phyloP scores from a whole-genome alignment of 2,797 vertebrate species.

The Molossus molossus region DNA sequence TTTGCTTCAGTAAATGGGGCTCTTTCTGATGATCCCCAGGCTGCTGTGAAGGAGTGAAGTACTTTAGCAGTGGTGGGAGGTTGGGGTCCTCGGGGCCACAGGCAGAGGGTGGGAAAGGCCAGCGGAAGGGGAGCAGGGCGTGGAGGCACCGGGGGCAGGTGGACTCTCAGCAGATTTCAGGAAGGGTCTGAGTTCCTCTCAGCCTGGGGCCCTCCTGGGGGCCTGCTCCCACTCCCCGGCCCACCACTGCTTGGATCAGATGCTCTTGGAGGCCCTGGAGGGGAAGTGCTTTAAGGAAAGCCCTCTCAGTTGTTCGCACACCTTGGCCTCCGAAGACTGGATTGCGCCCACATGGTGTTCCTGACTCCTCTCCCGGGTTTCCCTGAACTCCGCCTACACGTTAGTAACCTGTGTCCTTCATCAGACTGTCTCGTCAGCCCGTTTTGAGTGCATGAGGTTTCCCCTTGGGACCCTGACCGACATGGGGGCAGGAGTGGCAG shows the following conservation, averaged over 20 bases:
- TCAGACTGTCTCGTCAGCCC: neutral
- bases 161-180: neutral
- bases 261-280: neutral
- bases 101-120: no score
- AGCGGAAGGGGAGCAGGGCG: accelerated
- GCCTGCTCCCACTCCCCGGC: neutral
- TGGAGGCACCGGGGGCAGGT: accelerated
- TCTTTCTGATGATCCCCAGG: neutral
- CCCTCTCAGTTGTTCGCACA: neutral
- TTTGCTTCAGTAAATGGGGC: neutral
- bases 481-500: neutral
- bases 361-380: neutral
- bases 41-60: neutral
- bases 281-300: neutral
- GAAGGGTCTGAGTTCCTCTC: neutral
- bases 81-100: no score
- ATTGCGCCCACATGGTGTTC: neutral
- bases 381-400: neutral
- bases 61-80: neutral
- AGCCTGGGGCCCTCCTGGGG: no score
- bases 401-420: neutral
- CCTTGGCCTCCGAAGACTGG: no score
- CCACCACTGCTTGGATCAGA: neutral
- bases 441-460: neutral
- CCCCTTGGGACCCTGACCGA: neutral